Evolutionary conservation across 1,140 invertebrate species (phyloP).

Genomic region (Chelonus insularis): DNA sequence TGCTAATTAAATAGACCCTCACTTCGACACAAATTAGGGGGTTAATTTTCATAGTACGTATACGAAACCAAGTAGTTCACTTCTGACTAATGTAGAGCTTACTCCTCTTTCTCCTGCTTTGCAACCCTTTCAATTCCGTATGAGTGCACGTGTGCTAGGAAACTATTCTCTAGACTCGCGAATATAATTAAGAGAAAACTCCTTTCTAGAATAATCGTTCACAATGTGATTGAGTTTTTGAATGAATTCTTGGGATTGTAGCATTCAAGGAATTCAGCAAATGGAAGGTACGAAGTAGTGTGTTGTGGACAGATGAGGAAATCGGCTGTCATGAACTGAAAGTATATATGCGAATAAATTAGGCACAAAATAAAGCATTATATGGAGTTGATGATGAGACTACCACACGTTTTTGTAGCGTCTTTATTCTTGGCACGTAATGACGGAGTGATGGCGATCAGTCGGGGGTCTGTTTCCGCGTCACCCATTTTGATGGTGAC

Average conservation of each 20-base stretch:
- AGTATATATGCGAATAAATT: background rate
- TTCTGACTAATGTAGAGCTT: constrained; percentile 4
- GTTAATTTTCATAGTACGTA: background rate
- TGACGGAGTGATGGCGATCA: background rate
- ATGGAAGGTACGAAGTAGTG: background rate
- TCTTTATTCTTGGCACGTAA: background rate
- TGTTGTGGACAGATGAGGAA: background rate
- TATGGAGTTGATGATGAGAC: background rate
- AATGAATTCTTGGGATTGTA: background rate
- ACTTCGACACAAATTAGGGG: constrained; percentile 13
- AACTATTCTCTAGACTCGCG: background rate
- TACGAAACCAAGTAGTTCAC: background rate
- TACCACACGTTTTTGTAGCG: background rate
- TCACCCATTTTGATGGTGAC: background rate
- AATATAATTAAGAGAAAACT: background rate
- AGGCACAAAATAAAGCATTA: too few relatives aligned
- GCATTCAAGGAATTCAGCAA: background rate
- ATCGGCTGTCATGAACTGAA: background rate
- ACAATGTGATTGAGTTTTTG: background rate
- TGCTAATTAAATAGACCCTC: constrained; percentile 8
- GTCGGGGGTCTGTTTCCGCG: background rate
- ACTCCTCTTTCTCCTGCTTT: background rate
- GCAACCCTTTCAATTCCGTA: constrained; percentile 1
- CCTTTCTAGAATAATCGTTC: background rate
- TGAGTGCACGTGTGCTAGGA: background rate